Base-by-base conservation (phyloP, 2,888 invertebrate species). In the Dorcus hopei region DNA sequence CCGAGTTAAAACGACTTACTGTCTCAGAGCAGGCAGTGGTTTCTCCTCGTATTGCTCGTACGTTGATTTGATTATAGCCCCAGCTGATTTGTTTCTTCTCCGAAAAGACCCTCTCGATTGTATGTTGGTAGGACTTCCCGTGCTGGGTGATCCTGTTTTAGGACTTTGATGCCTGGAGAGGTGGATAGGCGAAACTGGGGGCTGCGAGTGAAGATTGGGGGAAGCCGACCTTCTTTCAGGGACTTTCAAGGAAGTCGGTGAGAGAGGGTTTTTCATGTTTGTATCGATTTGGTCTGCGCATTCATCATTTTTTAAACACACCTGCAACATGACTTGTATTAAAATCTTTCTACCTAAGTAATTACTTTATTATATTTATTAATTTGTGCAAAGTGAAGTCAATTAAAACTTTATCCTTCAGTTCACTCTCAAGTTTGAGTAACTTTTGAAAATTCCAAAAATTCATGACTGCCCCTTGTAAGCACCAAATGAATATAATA, bases 41-140 rank as follows among this genome's bases (percentile, higher is more conserved):
- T 93, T 82, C 68, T 95, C 94, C 72, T 95, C 95, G 68, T 94
- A 94, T 65, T 91, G 91, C 74, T 93, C 92, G 70, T 91, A 93
- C 3, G 90, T 91, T 9, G 88, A 82, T 66, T 80, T 80, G 7
- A 74, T 74, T 9, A 77, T 75, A 1, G 85, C 83, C 7, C 84
- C 85, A 2, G 87, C 87, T 57, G 88, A 88, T 73, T 88, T 88
- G 77, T 73, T 90, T 79, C 77, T 84, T 72, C 74, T 82, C 74
- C 83, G 83, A 57, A 80, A 82, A 43, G 83, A 89, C 33, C 85
- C 85, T 58, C 75, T 69, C 3, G 69, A 72, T 63, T 80, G 80
- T 49, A 79, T 73, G 58, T 68, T 75, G 61, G 82, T 82, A 9
- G 86, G 85, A 55, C 85, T 86, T 16, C 81, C 67, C 58, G 74